These are phyloP conservation scores for Apogon talboti DNA, from an alignment of 2,797 vertebrate species.

Conservation along the genomic window DNA sequence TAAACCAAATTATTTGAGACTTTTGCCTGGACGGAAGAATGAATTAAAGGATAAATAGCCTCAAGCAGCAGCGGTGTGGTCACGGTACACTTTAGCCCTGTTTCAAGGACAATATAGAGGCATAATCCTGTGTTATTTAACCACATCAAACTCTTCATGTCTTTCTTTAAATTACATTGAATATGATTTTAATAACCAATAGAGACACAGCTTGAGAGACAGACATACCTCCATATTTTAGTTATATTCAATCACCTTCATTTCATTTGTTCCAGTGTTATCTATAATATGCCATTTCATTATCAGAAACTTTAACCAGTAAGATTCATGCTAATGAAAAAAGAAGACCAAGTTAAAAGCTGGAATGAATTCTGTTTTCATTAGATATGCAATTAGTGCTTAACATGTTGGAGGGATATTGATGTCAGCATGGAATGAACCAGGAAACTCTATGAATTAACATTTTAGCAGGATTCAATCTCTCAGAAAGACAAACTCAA, in stretches of 20 bases:
- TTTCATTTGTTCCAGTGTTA: no score
- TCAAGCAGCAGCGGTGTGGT: neutral
- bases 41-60: slow-evolving; percentile 13
- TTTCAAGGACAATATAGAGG: neutral
- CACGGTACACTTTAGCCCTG: neutral
- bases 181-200: no score
- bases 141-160: neutral
- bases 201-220: no score
- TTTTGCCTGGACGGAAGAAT: slow-evolving; percentile 4
- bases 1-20: slow-evolving; percentile 20
- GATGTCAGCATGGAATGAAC: slow-evolving; percentile 1
- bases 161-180: no score
- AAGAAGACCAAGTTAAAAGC: neutral
- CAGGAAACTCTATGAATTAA: slow-evolving; percentile 2
- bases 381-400: neutral
- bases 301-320: no score
- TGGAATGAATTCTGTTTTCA: neutral
- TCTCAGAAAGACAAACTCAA: slow-evolving; percentile 2
- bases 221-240: no score
- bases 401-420: neutral
- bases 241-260: no score
- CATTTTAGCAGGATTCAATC: neutral
- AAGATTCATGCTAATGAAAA: neutral
- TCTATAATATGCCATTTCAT: no score
- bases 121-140: neutral